phyloP scores from a whole-genome alignment of 2,113 vertebrate genomes.

The Clarias gariepinus region DNA sequence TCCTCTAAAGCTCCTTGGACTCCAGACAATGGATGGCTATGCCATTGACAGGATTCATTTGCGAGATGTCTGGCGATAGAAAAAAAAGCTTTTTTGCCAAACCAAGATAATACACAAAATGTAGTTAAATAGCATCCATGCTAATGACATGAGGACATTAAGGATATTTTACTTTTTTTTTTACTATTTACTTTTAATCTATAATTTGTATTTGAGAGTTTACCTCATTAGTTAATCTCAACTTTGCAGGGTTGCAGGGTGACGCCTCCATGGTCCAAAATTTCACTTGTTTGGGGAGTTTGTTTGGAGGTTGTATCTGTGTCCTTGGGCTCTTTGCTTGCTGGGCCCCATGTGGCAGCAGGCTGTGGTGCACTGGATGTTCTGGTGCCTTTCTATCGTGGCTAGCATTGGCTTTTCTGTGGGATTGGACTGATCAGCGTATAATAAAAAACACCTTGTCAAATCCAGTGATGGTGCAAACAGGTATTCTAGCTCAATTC shows the following conservation, averaged over 20 bases:
- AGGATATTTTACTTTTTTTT: background rate
- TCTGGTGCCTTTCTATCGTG: no score
- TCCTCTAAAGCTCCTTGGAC: background rate
- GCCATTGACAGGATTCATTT: background rate
- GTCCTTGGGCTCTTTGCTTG: no score
- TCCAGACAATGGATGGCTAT: background rate
- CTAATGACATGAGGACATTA: background rate
- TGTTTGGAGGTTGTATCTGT: no score
- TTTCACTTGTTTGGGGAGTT: no score
- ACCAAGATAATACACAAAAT: background rate
- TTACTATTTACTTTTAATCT: no score
- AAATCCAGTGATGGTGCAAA: background rate
- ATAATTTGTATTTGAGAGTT: background rate
- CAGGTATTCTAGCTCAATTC: background rate
- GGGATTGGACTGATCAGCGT: background rate
- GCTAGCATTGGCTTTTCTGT: no score
- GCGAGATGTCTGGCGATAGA: background rate
- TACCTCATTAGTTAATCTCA: background rate
- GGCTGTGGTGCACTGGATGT: no score
- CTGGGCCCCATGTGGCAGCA: no score
- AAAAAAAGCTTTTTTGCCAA: background rate
- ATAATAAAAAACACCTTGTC: constrained; percentile 3
- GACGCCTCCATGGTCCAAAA: no score
- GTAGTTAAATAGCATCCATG: background rate
- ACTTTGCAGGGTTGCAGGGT: no score